Conservation (phyloP, 92 coral and sea anemone species). For the Siderastrea siderea region DNA sequence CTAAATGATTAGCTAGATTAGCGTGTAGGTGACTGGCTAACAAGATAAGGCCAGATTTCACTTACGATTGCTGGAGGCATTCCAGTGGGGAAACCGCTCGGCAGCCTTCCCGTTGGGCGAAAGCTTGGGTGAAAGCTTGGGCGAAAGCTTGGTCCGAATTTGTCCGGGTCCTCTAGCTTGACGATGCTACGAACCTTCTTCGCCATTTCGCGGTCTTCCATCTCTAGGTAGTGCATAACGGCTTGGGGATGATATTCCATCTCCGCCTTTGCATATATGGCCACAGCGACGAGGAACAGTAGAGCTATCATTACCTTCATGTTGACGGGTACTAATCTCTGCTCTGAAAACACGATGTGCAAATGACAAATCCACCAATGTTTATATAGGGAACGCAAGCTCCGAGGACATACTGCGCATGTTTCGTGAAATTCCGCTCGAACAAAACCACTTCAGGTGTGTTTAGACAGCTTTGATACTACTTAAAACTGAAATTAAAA, state of each 20-base stretch:
- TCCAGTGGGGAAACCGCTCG: slow-evolving; percentile 22
- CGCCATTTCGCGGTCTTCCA: slow-evolving; percentile 35
- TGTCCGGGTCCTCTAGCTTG: background rate
- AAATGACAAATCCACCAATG: background rate
- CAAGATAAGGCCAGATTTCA: background rate
- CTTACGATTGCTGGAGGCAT: slow-evolving; percentile 20
- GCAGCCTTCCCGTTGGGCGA: background rate
- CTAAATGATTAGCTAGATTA: background rate
- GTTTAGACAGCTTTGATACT: slow-evolving; percentile 27
- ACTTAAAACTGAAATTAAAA: background rate
- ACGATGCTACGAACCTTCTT: slow-evolving; percentile 15
- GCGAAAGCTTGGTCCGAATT: background rate
- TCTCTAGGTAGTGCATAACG: slow-evolving; percentile 37
- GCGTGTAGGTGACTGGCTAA: no score
- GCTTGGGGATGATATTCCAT: slow-evolving; percentile 46
- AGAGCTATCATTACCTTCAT: slow-evolving; percentile 36
- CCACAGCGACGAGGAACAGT: slow-evolving; percentile 27
- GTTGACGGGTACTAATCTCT: slow-evolving; percentile 1
- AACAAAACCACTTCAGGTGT: background rate
- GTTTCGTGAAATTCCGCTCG: background rate
- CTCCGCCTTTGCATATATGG: slow-evolving; percentile 4
- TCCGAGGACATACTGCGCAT: background rate
- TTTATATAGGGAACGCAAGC: slow-evolving; percentile 19
- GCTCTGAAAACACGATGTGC: slow-evolving; percentile 27
- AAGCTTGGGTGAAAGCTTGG: background rate